A percentile compares a stretch with the other conserved stretches of the same genome.
Evolutionary conservation across 1,140 invertebrate genomes (phyloP).

Genomic region (Frieseomelitta varia): DNA sequence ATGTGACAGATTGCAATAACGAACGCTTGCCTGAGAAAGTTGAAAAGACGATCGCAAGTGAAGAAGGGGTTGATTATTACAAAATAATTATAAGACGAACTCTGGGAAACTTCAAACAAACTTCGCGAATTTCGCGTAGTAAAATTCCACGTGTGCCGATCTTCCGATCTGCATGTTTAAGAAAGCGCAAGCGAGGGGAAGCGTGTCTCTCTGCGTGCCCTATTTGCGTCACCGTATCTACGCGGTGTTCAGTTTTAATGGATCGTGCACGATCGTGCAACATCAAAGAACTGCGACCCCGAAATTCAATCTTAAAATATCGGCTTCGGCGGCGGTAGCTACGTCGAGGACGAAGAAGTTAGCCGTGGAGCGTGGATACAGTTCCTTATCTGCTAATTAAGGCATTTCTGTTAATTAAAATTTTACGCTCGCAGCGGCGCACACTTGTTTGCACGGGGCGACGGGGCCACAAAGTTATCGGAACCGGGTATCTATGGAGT

Average conservation of each 20-base stretch:
- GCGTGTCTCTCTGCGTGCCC: neutral
- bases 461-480: constrained; percentile 16
- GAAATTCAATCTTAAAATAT: constrained; percentile 39
- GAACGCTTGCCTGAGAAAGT: too few relatives aligned
- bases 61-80: too few relatives aligned
- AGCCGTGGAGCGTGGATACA: constrained; percentile 26
- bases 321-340: neutral
- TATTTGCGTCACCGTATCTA: neutral
- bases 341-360: neutral
- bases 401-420: constrained; percentile 73
- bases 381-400: constrained; percentile 71
- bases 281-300: constrained; percentile 3
- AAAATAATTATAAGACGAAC: too few relatives aligned
- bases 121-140: too few relatives aligned
- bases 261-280: neutral
- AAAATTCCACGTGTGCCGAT: too few relatives aligned
- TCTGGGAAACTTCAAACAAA: too few relatives aligned
- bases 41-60: too few relatives aligned
- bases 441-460: constrained; percentile 9
- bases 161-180: too few relatives aligned
- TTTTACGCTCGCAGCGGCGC: constrained; percentile 59
- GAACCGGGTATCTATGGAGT: constrained; percentile 27
- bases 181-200: neutral
- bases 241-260: constrained; percentile 17
- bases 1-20: too few relatives aligned